Evolutionary conservation across 2,113 vertebrate genomes (phyloP), one percentile per base, ranked within the genome.

Genomic region (Isichthys henryi): DNA sequence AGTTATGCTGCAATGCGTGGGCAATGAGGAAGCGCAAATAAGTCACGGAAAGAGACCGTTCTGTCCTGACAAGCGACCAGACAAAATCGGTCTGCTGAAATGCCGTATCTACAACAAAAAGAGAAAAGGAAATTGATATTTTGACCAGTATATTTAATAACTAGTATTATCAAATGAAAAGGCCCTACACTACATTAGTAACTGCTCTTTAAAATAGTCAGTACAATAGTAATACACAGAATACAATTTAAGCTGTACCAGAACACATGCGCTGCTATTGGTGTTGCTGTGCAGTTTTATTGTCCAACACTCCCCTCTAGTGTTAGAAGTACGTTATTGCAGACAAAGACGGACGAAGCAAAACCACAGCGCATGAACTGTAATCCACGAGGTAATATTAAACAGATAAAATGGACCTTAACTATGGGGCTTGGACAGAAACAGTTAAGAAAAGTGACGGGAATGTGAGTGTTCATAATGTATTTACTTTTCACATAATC

Each of bases 221-320:
- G 62, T 27, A 27, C 62, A 66, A 10, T 66, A 31, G n/a, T 66
- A 62, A 62, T 62, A 62, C 56, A 62, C 56, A 62, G 7, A 62
- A 62, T 66, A 66, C 62, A 27, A 27, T 66, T 66, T 27, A 66
- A 66, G 3, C 3, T 10, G 23, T 66, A 7, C n/a, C 62, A 66
- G 11, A 66, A 66, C 23, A 62, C 8, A 62, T 9, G 9, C 62
- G 3, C 62, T 66, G 62, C n/a, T 77, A 39, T 77, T 27, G 27
- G 3, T 13, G 9, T 27, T 77, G 74, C 15, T 19, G 74, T n/a
- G 23, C 83, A 86, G 49, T 87, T 87, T 56, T 8, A 53, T 87
- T 56, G 86, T 53, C 13, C 86, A 89, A 50, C 58, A 89, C 13
- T 31, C 53, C 45, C 56, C 35, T 88, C 87, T 88, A 27, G 53